These are phyloP conservation scores for Otis tarda DNA, from an alignment of 2,113 vertebrate genomes.

Conservation along the genomic window DNA sequence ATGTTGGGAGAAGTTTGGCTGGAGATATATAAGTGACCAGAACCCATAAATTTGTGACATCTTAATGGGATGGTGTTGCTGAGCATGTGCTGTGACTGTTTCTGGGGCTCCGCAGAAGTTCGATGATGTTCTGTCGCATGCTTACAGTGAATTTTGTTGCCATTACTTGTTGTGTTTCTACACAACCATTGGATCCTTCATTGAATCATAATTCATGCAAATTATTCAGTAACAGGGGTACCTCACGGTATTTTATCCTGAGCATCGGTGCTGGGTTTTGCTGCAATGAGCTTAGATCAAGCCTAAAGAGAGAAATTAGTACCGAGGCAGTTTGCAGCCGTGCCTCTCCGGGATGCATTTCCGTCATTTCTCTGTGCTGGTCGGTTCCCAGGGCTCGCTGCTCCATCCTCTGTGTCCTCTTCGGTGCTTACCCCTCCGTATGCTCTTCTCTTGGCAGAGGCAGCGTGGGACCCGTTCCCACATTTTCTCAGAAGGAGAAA, in stretches of 20 bases:
- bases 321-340: neutral
- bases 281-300: neutral
- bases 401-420: neutral
- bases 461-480: neutral
- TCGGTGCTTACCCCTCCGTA: rapidly evolving
- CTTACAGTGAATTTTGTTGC: neutral
- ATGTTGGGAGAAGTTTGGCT: neutral
- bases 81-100: neutral
- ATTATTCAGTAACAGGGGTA: neutral
- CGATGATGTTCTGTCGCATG: rapidly evolving
- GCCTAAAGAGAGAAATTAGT: neutral
- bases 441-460: neutral
- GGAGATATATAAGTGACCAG: neutral
- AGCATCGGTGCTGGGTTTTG: rapidly evolving
- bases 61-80: neutral
- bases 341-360: neutral
- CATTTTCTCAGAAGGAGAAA: neutral
- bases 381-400: neutral
- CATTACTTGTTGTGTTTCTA: neutral
- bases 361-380: rapidly evolving
- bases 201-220: neutral
- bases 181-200: neutral
- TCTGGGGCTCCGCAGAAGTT: neutral
- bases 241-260: neutral
- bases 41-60: neutral